These are phyloP conservation scores for Dryoscopus gambensis DNA, from an alignment of 2,113 vertebrate genomes.

Conservation along the genomic window DNA sequence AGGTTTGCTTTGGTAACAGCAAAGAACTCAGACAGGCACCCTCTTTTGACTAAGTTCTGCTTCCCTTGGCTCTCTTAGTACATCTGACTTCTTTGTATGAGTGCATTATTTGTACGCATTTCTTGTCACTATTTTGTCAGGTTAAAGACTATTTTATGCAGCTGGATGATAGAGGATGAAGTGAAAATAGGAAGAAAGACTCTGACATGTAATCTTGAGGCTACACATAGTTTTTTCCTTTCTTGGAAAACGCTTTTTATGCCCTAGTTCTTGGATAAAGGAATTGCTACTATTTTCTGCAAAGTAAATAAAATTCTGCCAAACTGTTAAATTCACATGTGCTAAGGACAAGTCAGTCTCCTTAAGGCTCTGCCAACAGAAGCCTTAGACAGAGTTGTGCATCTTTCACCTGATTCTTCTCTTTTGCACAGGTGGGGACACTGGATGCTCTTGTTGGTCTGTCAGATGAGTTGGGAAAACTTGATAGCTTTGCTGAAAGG, in stretches of 20 bases:
- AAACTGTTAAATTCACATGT: background rate
- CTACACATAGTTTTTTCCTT: background rate
- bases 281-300: constrained; percentile 10
- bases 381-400: background rate
- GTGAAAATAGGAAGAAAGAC: background rate
- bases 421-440: constrained; percentile 82
- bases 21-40: background rate
- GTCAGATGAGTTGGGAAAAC: constrained; percentile 89
- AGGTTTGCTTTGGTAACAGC: background rate
- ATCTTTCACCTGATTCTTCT: constrained; percentile 34
- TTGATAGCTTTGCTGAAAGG: constrained; percentile 90
- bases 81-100: background rate
- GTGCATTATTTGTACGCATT: background rate
- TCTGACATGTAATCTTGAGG: background rate
- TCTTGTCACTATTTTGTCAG: background rate
- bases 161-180: background rate
- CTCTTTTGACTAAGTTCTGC: background rate
- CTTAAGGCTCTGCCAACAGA: background rate
- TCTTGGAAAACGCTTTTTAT: background rate
- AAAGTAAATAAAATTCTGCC: background rate
- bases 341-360: background rate
- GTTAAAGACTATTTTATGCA: background rate
- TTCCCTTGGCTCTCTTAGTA: background rate
- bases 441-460: constrained; percentile 89
- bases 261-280: background rate